Evolutionary conservation across 2,888 invertebrate species (phyloP).

Genomic region (Lycaena phlaeas): DNA sequence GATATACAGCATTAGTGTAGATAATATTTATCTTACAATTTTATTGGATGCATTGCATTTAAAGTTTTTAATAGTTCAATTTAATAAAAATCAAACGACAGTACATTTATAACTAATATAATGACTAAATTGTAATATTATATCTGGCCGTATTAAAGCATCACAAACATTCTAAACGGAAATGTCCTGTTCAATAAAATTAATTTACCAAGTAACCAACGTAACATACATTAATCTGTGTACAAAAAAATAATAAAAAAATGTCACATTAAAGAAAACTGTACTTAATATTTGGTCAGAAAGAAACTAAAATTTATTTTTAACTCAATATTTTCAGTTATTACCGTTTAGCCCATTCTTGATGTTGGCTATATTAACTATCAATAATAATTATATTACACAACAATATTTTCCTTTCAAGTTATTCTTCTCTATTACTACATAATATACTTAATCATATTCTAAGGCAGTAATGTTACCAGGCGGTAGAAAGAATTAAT

Average conservation of each 20-base stretch:
- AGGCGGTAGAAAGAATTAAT: background rate
- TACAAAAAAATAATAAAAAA: too few relatives aligned
- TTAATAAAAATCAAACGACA: constrained; percentile 69
- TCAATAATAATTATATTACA: background rate
- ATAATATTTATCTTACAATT: constrained; percentile 69
- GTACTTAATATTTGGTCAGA: too few relatives aligned
- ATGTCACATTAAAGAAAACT: too few relatives aligned
- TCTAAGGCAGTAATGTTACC: background rate
- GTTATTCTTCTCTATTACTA: background rate
- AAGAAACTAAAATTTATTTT: too few relatives aligned
- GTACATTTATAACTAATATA: constrained; percentile 45
- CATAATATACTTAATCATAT: background rate
- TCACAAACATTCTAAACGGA: constrained; percentile 30
- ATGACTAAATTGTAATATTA: constrained; percentile 43
- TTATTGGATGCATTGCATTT: constrained; percentile 70
- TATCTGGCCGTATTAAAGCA: constrained; percentile 43
- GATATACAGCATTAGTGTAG: constrained; percentile 48
- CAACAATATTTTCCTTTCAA: background rate
- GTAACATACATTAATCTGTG: too few relatives aligned
- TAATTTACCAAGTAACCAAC: too few relatives aligned
- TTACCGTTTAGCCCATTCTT: background rate
- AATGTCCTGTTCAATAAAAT: constrained; percentile 18
- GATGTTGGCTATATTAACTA: background rate
- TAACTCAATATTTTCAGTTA: background rate
- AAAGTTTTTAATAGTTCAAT: constrained; percentile 65